Conservation (phyloP, 92 coral and sea anemone species). For the Epizoanthus scotinus region DNA sequence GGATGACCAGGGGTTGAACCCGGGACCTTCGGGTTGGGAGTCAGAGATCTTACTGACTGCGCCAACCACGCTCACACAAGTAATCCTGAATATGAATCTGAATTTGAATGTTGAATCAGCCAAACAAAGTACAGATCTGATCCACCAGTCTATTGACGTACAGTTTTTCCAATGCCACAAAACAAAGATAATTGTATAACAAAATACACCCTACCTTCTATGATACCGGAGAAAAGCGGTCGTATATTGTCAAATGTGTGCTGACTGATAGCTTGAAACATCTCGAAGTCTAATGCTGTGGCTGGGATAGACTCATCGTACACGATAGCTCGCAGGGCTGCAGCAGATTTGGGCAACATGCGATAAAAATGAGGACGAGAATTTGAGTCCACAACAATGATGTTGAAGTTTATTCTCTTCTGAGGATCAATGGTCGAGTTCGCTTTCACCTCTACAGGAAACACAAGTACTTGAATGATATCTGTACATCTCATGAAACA, state of each 20-base stretch:
- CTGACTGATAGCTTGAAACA: constrained; percentile 57
- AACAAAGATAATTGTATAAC: too few species aligned
- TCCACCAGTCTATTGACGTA: too few species aligned
- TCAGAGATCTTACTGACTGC: too few species aligned
- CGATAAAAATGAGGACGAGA: constrained; percentile 63
- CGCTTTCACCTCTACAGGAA: constrained; percentile 23
- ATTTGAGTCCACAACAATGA: constrained; percentile 52
- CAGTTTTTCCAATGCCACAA: too few species aligned
- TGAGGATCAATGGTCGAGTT: constrained; percentile 1
- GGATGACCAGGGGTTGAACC: too few species aligned
- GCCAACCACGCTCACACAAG: too few species aligned
- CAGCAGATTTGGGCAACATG: constrained; percentile 47
- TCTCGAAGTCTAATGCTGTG: constrained; percentile 56
- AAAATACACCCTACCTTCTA: constrained; percentile 31
- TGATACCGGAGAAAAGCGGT: constrained; percentile 56
- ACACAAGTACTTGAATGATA: constrained; percentile 32
- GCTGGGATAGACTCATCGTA: constrained; percentile 47
- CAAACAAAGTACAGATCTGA: too few species aligned
- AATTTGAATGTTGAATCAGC: too few species aligned
- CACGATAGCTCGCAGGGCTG: constrained; percentile 51
- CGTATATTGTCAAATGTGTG: constrained; percentile 62
- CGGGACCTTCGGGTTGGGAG: too few species aligned
- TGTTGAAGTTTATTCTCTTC: constrained; percentile 49
- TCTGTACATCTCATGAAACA: constrained; percentile 42
- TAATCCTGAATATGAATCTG: too few species aligned